Conservation (phyloP, 2,888 invertebrate genomes). For the Netelia inedita region DNA sequence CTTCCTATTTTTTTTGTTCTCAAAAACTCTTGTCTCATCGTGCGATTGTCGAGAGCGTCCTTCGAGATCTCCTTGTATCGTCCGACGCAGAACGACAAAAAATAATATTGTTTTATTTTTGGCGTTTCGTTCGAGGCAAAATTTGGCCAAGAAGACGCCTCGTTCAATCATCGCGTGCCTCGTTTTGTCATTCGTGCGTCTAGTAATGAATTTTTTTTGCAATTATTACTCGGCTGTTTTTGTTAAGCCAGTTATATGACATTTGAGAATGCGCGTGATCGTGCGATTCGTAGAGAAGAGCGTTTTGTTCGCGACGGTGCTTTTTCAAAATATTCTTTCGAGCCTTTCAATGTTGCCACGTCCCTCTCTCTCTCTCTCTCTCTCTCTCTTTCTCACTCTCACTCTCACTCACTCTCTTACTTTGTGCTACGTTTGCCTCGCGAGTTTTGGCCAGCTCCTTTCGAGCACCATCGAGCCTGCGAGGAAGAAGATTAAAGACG, state of each 20-base stretch:
- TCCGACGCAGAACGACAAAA: slow-evolving; percentile 12
- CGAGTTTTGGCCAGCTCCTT: slow-evolving; percentile 54
- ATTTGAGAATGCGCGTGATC: slow-evolving; percentile 43
- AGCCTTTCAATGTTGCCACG: slow-evolving; percentile 27
- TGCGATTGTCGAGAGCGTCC: slow-evolving; percentile 15
- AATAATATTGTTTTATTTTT: not conserved
- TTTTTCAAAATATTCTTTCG: slow-evolving; percentile 47
- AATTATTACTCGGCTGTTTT: slow-evolving; percentile 51
- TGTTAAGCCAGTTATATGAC: slow-evolving; percentile 43
- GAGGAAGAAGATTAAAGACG: slow-evolving; percentile 55
- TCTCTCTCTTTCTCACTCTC: slow-evolving; percentile 2
- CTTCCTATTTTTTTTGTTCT: too few relatives aligned
- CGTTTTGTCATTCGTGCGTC: slow-evolving; percentile 19
- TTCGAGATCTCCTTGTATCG: slow-evolving; percentile 3
- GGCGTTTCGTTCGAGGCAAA: too few relatives aligned
- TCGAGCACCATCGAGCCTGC: slow-evolving; percentile 60
- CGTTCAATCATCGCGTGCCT: slow-evolving; percentile 41
- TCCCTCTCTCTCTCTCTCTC: slow-evolving; percentile 8
- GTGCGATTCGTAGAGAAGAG: slow-evolving; percentile 40
- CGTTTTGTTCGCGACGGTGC: slow-evolving; percentile 48
- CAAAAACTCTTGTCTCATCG: not conserved
- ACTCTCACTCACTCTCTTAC: not conserved
- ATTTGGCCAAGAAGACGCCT: slow-evolving; percentile 12
- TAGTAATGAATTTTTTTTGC: slow-evolving; percentile 2
- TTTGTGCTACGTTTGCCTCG: slow-evolving; percentile 24